Percentiles rank a stretch among this genome's conserved stretches.
Conservation (phyloP, 1,140 invertebrate species). For the Drosophila equinoxialis region DNA sequence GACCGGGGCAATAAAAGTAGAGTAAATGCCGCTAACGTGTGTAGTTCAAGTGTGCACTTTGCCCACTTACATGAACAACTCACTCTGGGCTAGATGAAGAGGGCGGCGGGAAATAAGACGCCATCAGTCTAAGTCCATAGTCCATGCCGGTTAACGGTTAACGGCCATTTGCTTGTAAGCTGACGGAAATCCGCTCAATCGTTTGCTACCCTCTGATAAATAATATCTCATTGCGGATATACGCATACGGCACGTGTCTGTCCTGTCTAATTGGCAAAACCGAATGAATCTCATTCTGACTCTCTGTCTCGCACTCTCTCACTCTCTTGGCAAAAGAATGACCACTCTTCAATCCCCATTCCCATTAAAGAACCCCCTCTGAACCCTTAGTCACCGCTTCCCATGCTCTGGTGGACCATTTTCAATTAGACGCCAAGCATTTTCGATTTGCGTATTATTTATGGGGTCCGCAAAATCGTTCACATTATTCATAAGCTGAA, state of each 20-base stretch:
- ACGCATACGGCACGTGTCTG: slow-evolving; percentile 79
- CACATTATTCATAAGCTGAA: slow-evolving; percentile 77
- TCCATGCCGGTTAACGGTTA: slow-evolving; percentile 50
- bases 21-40: slow-evolving; percentile 61
- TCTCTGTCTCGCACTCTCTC: not conserved
- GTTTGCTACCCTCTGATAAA: slow-evolving; percentile 53
- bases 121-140: not conserved
- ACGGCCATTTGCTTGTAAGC: slow-evolving; percentile 71
- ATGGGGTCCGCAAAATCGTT: slow-evolving; percentile 75
- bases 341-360: slow-evolving; percentile 8
- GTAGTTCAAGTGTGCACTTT: slow-evolving; percentile 78
- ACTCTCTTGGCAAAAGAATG: not conserved
- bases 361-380: slow-evolving; percentile 7
- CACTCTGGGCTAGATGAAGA: not conserved
- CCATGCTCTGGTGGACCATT: slow-evolving; percentile 52
- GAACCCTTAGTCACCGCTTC: slow-evolving; percentile 30
- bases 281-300: slow-evolving; percentile 54
- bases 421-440: slow-evolving; percentile 78
- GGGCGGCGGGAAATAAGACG: not conserved
- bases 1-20: slow-evolving; percentile 57
- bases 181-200: slow-evolving; percentile 74
- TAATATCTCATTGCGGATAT: slow-evolving; percentile 68
- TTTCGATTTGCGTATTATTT: slow-evolving; percentile 81
- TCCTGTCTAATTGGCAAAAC: slow-evolving; percentile 76
- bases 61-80: slow-evolving; percentile 38